Conservation (phyloP, 1,140 invertebrate genomes). For the Lepidostoma basale region DNA sequence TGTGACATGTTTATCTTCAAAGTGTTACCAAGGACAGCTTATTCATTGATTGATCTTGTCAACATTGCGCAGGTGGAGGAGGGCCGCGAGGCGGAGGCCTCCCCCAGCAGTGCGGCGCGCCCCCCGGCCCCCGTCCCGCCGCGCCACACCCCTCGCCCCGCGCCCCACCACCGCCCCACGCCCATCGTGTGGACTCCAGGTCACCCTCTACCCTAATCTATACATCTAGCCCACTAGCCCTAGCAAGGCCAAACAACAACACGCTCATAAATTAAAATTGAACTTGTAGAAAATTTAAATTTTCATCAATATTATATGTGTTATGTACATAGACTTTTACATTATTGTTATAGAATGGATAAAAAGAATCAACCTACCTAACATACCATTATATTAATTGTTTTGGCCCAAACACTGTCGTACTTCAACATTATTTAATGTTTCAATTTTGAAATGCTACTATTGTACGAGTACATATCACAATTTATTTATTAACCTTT, state of each 20-base stretch:
- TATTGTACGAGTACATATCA: too few relatives aligned
- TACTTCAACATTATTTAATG: too few relatives aligned
- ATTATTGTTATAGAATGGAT: too few relatives aligned
- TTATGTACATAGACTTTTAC: neutral
- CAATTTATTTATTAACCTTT: too few relatives aligned
- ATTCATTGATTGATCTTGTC: neutral
- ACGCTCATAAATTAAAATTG: neutral
- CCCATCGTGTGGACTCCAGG: conserved; percentile 43
- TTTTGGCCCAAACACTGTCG: too few relatives aligned
- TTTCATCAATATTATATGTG: neutral
- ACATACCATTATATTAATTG: too few relatives aligned
- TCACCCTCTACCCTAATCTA: too few relatives aligned
- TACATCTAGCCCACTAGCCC: neutral
- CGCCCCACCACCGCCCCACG: conserved; percentile 37
- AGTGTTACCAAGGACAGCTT: too few relatives aligned
- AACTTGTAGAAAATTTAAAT: neutral
- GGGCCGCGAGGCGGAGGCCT: conserved; percentile 71
- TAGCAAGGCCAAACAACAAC: neutral
- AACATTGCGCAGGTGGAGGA: conserved; percentile 64
- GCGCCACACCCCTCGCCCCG: conserved; percentile 21
- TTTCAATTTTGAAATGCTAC: too few relatives aligned
- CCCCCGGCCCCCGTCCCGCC: conserved; percentile 47
- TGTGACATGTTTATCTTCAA: too few relatives aligned
- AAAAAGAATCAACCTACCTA: too few relatives aligned
- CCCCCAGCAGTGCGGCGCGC: conserved; percentile 54